Base-by-base conservation (phyloP, 2,797 vertebrate species). In the Neomorphus geoffroyi region DNA sequence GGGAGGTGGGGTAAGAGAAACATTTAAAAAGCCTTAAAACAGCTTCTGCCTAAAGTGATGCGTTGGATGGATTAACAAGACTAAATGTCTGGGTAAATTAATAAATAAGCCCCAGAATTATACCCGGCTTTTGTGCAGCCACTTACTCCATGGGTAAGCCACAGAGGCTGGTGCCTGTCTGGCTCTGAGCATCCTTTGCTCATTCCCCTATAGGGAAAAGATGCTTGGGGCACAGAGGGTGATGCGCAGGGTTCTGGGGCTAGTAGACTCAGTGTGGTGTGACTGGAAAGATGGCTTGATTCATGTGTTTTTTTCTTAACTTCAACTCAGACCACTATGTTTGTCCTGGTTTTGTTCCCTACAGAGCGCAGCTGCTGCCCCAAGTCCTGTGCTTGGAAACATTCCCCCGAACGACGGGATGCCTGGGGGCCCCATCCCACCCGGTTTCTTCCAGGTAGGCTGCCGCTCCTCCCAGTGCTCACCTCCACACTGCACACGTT, bases 311-410 rank as follows among this genome's bases (percentile, higher is more conserved):
- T 60, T 88, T 50, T 13, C 71, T 7, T 43, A 41, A 9, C 35
- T 74, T 53, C 39, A 7, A 65, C 54, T 54, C 71, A 37, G 82
- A 79, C 74, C 85, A 88, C 85, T 9, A 0, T 50, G 53, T 37
- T 32, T 82, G 37, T 85, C 62, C 50, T 77, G 48, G 86, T 96
- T 86, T 79, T 97, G 79, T 97, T 88, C 95, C 96, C 75, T 1
- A 6, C 97, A 99, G 99, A 99, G 99, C 87, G 99, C 99, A 92
- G 99, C 99, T 92, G 99, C 99, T 58, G 99, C 99, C 80, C 99
- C 99, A 46, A 99, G 99, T 98, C 99, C 99, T 5, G 99, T 99
- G 97, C 99, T 99, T 98, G 99, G 99, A 97, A 99, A 99, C 97
- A 99, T 99, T 98, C 99, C 99, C 96, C 99, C 99, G 50, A 99